Percentiles rank a stretch among this genome's conserved stretches.
Conservation (phyloP, 2,888 invertebrate species). For the Drosophila phalerata region DNA sequence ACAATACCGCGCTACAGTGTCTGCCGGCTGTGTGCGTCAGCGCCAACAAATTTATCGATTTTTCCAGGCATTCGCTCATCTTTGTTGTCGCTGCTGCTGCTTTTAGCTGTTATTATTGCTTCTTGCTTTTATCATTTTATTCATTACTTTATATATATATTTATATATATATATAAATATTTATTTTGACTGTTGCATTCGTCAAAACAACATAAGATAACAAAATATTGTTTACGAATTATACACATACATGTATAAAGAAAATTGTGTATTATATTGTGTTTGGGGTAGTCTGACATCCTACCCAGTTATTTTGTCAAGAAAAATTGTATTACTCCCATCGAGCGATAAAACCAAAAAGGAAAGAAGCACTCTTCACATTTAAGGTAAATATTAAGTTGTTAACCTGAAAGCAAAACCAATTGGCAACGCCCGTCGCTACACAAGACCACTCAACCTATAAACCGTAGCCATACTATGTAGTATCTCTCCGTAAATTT, state of each 20-base stretch:
- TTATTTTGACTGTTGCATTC: background rate
- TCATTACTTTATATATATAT: constrained; percentile 27
- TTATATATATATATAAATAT: no score
- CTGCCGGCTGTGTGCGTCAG: constrained; percentile 41
- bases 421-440: background rate
- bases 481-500: background rate
- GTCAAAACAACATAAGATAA: background rate
- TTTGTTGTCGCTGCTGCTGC: constrained; percentile 33
- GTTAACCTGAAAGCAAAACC: background rate
- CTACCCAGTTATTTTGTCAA: background rate
- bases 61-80: constrained; percentile 51
- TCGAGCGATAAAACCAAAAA: background rate
- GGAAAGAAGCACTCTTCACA: background rate
- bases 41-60: constrained; percentile 74
- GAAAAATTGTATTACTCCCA: background rate
- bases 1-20: constrained; percentile 9
- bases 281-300: background rate
- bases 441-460: background rate
- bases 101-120: constrained; percentile 12
- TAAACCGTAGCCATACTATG: background rate
- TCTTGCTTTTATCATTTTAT: constrained; percentile 29
- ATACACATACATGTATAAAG: no score
- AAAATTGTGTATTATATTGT: background rate
- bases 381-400: background rate
- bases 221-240: constrained; percentile 15